Evolutionary conservation across 2,113 vertebrate genomes (phyloP).

Genomic region (Gymnocephalus cernua): DNA sequence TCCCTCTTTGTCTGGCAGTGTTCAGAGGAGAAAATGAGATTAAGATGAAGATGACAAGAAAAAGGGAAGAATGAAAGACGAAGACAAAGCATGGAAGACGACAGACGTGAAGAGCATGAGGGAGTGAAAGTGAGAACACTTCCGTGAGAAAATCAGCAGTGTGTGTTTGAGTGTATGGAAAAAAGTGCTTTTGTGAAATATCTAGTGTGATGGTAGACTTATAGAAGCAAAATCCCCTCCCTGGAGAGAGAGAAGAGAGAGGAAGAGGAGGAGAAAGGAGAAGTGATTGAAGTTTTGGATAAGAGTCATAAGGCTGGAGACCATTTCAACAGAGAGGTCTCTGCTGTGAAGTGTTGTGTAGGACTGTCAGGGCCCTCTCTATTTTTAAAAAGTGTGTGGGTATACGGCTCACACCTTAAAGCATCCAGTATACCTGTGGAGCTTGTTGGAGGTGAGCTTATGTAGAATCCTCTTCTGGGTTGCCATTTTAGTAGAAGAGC

Average conservation of each 20-base stretch:
- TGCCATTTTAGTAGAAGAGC: constrained; percentile 16
- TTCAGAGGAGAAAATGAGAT: constrained; percentile 32
- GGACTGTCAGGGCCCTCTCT: constrained; percentile 69
- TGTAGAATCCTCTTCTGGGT: constrained; percentile 24
- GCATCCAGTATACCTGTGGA: constrained; percentile 65
- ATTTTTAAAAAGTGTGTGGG: constrained; percentile 79
- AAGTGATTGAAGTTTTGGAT: constrained; percentile 73
- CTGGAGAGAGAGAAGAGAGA: constrained; percentile 56
- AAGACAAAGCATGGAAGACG: constrained; percentile 44
- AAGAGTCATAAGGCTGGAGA: constrained; percentile 71
- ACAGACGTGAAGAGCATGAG: constrained; percentile 53
- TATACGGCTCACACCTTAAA: constrained; percentile 70
- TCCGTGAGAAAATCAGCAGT: constrained; percentile 64
- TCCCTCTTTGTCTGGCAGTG: no score
- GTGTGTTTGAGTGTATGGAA: constrained; percentile 31
- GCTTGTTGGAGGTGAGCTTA: constrained; percentile 33
- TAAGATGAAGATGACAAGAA: constrained; percentile 52
- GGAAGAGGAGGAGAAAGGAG: constrained; percentile 59
- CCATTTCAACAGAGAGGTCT: constrained; percentile 68
- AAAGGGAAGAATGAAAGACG: constrained; percentile 41
- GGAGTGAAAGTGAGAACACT: constrained; percentile 61
- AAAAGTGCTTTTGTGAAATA: constrained; percentile 67
- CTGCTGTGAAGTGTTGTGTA: constrained; percentile 65
- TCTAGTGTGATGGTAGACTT: constrained; percentile 75
- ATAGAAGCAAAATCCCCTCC: constrained; percentile 71